Evolutionary conservation across 2,888 invertebrate species (phyloP), one percentile per base, ranked within the genome.

Genomic region (Drosophila peninsularis): DNA sequence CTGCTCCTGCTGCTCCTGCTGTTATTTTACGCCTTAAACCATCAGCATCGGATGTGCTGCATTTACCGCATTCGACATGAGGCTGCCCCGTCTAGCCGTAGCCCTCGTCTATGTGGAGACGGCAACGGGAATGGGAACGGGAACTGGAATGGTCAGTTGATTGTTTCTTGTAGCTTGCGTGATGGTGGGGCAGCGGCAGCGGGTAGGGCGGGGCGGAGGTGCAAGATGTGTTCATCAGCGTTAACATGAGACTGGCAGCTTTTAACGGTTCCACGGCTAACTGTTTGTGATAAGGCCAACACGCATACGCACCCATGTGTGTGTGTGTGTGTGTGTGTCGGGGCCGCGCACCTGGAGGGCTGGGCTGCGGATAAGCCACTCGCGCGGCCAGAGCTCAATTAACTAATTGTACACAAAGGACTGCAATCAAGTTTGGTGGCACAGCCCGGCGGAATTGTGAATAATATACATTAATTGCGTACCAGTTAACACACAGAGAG

Each of bases 331-430:
- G 17, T 21, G 27, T 39, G 36, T 50, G 21, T 7, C 11, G 30
- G 10, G 37, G 19, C 10, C 6, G 30, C 24, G 17, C 39, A 53
- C 53, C 53, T 53, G 13, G 52, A 32, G 58, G 37, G 44, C 37
- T 56, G 45, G 47, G 47, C 41, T 13, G 49, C 45, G 66, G 64
- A 65, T 75, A 77, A 70, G 68, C 74, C 68, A 66, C 45, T 61
- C 49, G 66, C 44, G 24, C 14, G 41, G 44, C 57, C 61, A 71
- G 68, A 62, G 71, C 78, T 86, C 80, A 82, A 88, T 88, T 88
- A 88, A 81, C 89, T 88, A 90, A 88, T 88, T 90, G 88, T 81
- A 73, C 80, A 76, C 82, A 70, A 71, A 74, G 83, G 84, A 80
- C 75, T 71, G 77, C 56, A 68, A 74, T 76, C 76, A 78, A 70